Evolutionary conservation across 1,140 invertebrate species (phyloP).

Genomic region (Lucilia cuprina): DNA sequence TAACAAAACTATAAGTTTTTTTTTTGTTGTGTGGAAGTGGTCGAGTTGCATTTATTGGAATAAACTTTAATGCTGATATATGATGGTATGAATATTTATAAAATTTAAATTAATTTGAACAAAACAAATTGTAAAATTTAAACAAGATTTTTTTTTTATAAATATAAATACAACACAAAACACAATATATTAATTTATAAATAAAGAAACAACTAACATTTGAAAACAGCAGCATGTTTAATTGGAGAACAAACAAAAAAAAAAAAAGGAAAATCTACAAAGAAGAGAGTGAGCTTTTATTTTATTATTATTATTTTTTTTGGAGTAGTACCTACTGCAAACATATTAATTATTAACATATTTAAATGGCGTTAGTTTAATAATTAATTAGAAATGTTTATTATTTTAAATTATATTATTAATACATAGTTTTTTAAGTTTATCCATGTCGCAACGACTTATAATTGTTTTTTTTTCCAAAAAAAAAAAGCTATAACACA

Average conservation of each 20-base stretch:
- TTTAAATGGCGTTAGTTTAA: slow-evolving; percentile 5
- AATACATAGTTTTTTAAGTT: neutral
- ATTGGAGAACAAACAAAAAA: neutral
- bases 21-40: neutral
- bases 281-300: slow-evolving; percentile 17
- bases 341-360: neutral
- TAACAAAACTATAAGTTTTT: neutral
- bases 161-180: neutral
- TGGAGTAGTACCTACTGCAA: neutral
- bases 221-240: neutral
- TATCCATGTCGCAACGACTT: neutral
- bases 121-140: neutral
- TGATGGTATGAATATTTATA: neutral
- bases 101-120: neutral
- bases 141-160: neutral
- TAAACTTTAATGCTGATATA: neutral
- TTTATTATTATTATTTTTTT: too few relatives aligned
- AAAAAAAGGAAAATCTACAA: neutral
- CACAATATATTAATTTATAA: neutral
- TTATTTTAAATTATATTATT: neutral
- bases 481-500: neutral
- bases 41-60: slow-evolving; percentile 9
- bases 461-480: neutral
- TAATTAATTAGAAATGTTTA: slow-evolving; percentile 1
- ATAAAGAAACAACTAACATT: neutral